A percentile compares a stretch with the other conserved stretches of the same genome.
Evolutionary conservation across 1,140 invertebrate species (phyloP).

Genomic region (Conopomorpha cramerella): DNA sequence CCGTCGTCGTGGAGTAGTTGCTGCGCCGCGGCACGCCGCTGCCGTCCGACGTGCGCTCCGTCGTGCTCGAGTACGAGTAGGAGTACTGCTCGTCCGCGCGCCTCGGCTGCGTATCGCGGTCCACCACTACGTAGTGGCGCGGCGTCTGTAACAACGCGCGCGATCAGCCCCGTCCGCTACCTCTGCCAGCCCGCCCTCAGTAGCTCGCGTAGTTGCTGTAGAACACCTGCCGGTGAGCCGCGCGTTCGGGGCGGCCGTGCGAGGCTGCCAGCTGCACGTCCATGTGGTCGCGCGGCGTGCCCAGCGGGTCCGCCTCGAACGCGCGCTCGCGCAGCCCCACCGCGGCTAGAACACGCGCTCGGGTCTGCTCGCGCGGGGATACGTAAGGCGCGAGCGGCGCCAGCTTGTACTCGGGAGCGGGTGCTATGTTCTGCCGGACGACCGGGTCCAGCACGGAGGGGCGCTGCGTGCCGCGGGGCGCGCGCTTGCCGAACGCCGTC

Average conservation of each 20-base stretch:
- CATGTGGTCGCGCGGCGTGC: slow-evolving; percentile 64
- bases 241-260: slow-evolving; percentile 56
- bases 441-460: slow-evolving; percentile 40
- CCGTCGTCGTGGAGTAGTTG: slow-evolving; percentile 68
- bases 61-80: slow-evolving; percentile 75
- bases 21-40: slow-evolving; percentile 62
- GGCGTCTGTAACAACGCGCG: slow-evolving; percentile 72
- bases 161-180: slow-evolving; percentile 24
- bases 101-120: slow-evolving; percentile 70
- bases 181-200: slow-evolving; percentile 14
- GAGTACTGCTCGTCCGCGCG: slow-evolving; percentile 80
- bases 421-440: slow-evolving; percentile 60
- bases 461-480: slow-evolving; percentile 39
- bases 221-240: slow-evolving; percentile 53
- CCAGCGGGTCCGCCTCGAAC: slow-evolving; percentile 58
- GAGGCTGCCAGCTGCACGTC: slow-evolving; percentile 64
- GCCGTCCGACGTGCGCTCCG: slow-evolving; percentile 38
- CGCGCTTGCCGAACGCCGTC: slow-evolving; percentile 74
- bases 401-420: slow-evolving; percentile 59
- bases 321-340: slow-evolving; percentile 60
- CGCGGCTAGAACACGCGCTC: slow-evolving; percentile 61
- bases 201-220: slow-evolving; percentile 58
- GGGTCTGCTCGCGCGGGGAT: slow-evolving; percentile 65
- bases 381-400: slow-evolving; percentile 66
- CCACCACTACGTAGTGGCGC: slow-evolving; percentile 81